These are phyloP conservation scores for Volucella inanis DNA, from an alignment of 2,888 invertebrate genomes.

Conservation along the genomic window DNA sequence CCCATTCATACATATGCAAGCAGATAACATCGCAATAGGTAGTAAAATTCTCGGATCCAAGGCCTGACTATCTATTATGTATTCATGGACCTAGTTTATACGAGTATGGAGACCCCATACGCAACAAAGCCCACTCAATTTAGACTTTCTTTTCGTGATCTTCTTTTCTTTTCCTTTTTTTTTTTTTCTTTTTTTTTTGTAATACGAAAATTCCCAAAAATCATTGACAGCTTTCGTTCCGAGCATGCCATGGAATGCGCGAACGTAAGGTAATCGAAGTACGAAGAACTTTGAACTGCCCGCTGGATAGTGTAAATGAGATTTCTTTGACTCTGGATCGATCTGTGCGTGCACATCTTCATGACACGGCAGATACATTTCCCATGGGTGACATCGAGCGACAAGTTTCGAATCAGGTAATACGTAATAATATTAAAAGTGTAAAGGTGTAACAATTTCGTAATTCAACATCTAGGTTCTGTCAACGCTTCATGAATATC, in stretches of 20 bases:
- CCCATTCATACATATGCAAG: not conserved
- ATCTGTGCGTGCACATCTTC: constrained; percentile 87
- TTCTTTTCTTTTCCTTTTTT: not conserved
- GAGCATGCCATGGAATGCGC: constrained; percentile 88
- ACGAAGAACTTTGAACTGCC: constrained; percentile 85
- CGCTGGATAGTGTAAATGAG: constrained; percentile 83
- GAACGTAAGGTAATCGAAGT: constrained; percentile 89
- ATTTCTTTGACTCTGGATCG: constrained; percentile 84
- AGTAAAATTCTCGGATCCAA: not conserved
- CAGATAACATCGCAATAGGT: constrained; percentile 13
- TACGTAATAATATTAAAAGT: not conserved
- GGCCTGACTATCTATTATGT: not conserved
- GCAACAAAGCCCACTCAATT: constrained; percentile 18
- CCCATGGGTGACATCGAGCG: constrained; percentile 88
- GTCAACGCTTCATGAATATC: constrained; percentile 96
- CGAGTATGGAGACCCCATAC: not conserved
- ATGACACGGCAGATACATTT: constrained; percentile 88
- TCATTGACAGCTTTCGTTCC: constrained; percentile 87
- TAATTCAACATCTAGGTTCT: constrained; percentile 86
- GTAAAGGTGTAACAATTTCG: not conserved
- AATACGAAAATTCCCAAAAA: not conserved
- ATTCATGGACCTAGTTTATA: not conserved
- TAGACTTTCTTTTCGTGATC: constrained; percentile 49
- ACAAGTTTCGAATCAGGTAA: constrained; percentile 86
- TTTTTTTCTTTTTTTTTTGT: constrained; percentile 12